Conservation (phyloP, 2,113 vertebrate genomes). For the Argyrosomus japonicus region DNA sequence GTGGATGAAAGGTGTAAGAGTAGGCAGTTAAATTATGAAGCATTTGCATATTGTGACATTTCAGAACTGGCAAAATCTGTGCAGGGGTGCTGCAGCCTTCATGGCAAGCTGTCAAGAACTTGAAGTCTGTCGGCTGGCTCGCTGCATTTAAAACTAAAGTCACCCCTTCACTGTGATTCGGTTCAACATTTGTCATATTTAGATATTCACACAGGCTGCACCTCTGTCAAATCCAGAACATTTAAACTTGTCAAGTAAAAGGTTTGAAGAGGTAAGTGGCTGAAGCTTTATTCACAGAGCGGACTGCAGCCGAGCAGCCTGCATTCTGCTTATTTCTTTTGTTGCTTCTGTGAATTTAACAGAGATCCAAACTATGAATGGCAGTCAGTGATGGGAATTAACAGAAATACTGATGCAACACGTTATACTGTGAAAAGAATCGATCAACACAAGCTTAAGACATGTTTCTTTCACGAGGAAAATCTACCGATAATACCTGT, state of each 20-base stretch:
- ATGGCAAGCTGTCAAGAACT: conserved; percentile 19
- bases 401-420: conserved; percentile 1
- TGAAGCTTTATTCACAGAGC: background rate
- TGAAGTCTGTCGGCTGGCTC: background rate
- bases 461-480: background rate
- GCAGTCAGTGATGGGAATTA: background rate
- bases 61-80: conserved; percentile 11
- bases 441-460: background rate
- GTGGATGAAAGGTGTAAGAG: conserved; percentile 12
- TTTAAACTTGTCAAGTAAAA: background rate
- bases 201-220: background rate
- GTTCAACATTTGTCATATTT: conserved; percentile 11
- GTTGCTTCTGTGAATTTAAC: background rate
- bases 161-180: background rate
- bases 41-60: conserved; percentile 62
- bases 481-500: too few relatives aligned
- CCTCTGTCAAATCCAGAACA: background rate
- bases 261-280: conserved; percentile 24
- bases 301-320: background rate
- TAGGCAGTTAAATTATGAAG: conserved; percentile 27
- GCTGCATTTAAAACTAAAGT: background rate
- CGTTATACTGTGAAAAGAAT: too few relatives aligned
- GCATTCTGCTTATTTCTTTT: background rate
- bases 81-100: background rate
- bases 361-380: background rate